Percentiles rank a stretch among this genome's conserved stretches.
phyloP scores from a whole-genome alignment of 2,113 vertebrate species.

The Lycocorax pyrrhopterus region DNA sequence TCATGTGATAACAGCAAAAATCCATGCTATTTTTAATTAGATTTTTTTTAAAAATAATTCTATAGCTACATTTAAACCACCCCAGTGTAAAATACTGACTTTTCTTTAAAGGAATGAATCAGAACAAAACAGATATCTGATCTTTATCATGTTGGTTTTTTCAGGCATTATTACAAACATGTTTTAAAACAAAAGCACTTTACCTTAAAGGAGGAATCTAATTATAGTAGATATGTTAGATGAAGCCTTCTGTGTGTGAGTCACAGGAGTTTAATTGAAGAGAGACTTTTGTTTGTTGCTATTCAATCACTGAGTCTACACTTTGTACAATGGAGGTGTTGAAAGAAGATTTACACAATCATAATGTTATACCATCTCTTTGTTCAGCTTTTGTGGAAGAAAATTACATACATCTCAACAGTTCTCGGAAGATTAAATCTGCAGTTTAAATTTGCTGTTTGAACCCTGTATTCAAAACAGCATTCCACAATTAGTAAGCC shows the following conservation, averaged over 20 bases:
- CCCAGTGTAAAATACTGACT: neutral
- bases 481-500: constrained; percentile 45
- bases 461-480: constrained; percentile 56
- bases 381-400: constrained; percentile 59
- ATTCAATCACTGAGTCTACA: constrained; percentile 10
- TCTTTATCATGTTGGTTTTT: neutral
- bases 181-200: constrained; percentile 51
- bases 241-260: constrained; percentile 24
- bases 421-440: constrained; percentile 48
- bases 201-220: constrained; percentile 16
- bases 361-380: constrained; percentile 54
- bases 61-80: neutral
- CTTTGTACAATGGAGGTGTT: constrained; percentile 46
- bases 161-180: neutral
- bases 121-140: neutral
- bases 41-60: neutral
- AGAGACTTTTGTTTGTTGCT: constrained; percentile 44
- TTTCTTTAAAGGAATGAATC: neutral
- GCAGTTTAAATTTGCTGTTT: constrained; percentile 44
- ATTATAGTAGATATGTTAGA: neutral
- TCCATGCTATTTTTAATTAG: neutral
- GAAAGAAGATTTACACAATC: constrained; percentile 61
- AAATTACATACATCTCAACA: constrained; percentile 42
- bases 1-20: neutral
- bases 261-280: neutral